Conservation (phyloP, 2,797 vertebrate species). For the Luscinia megarhynchos region DNA sequence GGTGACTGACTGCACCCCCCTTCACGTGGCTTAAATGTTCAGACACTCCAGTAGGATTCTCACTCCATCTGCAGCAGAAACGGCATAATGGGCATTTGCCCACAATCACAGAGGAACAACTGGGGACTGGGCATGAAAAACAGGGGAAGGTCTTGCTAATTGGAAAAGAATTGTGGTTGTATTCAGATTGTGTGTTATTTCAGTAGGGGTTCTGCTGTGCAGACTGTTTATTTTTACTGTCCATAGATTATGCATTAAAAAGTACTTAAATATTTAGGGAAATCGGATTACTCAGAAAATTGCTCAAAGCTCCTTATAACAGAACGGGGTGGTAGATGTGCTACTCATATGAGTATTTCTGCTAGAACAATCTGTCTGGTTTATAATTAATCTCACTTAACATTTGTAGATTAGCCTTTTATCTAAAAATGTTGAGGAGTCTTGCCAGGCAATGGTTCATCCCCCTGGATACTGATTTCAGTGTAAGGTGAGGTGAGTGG, state of each 20-base stretch:
- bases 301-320: background rate
- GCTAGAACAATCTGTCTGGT: slow-evolving; percentile 12
- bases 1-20: background rate
- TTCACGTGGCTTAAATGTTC: background rate
- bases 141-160: background rate
- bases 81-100: background rate
- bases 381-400: slow-evolving; percentile 26
- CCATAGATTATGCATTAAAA: slow-evolving; percentile 1
- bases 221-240: slow-evolving; percentile 21
- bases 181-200: background rate
- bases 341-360: background rate
- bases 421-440: background rate
- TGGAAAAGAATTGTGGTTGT: background rate
- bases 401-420: background rate
- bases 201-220: background rate
- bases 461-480: background rate
- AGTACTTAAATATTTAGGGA: slow-evolving; percentile 27
- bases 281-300: slow-evolving; percentile 31
- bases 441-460: background rate
- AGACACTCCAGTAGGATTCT: background rate
- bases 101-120: background rate
- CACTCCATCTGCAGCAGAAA: background rate
- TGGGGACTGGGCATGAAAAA: background rate
- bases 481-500: background rate
- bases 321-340: background rate